Base-by-base conservation (phyloP, 2,797 vertebrate species). In the Sarcoramphus papa region DNA sequence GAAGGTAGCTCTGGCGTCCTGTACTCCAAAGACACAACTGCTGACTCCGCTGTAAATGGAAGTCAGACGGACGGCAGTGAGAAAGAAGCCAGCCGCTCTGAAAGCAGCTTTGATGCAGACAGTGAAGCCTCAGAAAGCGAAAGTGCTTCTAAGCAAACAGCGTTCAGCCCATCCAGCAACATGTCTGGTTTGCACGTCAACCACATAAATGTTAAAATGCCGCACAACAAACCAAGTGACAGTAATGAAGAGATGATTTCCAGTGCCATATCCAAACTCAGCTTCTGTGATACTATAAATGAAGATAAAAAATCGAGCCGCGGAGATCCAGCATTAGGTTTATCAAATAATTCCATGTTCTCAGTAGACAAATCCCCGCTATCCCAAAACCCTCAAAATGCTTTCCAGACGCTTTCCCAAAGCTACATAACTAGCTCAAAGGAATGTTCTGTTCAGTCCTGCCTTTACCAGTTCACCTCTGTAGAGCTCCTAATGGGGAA, bases 401-500 rank as follows among this genome's bases (percentile, higher is more conserved):
- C 99, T 41, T 99, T 99, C 96, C 99, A 99, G 98, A 99, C 98
- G 0, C 98, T 99, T 94, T 99, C 99, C 75, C 99, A 99, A 92
- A 99, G 98, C 94, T 99, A 99, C 92, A 97, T 98, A 43, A 99
- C 99, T n/a, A 98, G 98, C 97, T 99, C 99, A 53, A 99, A 99
- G 97, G 99, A 99, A 94, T 99, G 99, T 97, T 99, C 99, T 14
- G 98, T 99, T 80, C 99, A 99, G 98, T 99, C 99, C 93, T 99
- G 99, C 97, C 99, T 99, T 81, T 99, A 99, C 97, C 99, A 99
- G 97, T 99, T 99, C 96, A 99, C 99, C 41, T 99, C 99, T n/a
- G 98, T 99, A 88, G 99, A 99, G 69, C 98, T 99, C 62, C 98
- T 99, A 31, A 99, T 99, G 99, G 99, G 99, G 60, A 99, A 99